A percentile compares a stretch with the other conserved stretches of the same genome.
Conservation (phyloP, 2,888 invertebrate species). For the Amphipoea lucens region DNA sequence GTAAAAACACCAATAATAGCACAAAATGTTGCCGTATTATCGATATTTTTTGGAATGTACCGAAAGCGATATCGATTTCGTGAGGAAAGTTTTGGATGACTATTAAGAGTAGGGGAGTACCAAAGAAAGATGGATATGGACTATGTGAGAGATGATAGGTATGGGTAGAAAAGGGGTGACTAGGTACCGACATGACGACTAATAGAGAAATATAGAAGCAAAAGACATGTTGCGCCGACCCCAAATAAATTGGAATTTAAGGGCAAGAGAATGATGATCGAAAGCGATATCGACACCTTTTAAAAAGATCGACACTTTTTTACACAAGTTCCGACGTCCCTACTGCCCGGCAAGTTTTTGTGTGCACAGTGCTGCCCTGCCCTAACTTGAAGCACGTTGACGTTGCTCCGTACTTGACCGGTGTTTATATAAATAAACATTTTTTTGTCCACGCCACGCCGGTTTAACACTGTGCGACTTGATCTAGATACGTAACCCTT, state of each 20-base stretch:
- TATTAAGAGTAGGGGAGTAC: too few relatives aligned
- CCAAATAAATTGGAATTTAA: too few relatives aligned
- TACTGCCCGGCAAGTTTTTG: conserved; percentile 67
- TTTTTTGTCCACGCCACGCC: conserved; percentile 52
- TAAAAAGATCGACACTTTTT: not conserved
- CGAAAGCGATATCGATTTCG: too few relatives aligned
- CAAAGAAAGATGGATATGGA: too few relatives aligned
- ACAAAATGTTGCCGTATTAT: too few relatives aligned
- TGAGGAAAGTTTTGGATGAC: too few relatives aligned
- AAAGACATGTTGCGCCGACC: too few relatives aligned
- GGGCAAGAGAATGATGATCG: not conserved
- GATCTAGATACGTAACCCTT: conserved; percentile 63
- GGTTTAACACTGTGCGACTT: conserved; percentile 49
- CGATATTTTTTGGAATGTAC: not conserved
- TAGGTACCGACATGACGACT: too few relatives aligned
- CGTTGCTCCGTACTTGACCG: conserved; percentile 67
- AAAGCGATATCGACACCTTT: not conserved
- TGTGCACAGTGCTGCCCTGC: conserved; percentile 56
- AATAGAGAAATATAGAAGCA: too few relatives aligned
- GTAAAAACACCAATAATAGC: not conserved
- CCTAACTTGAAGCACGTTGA: conserved; percentile 63
- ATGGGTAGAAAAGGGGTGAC: too few relatives aligned
- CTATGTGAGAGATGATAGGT: too few relatives aligned
- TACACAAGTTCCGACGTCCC: not conserved
- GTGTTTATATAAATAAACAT: conserved; percentile 68